Percentiles rank a stretch among this genome's conserved stretches.
Evolutionary conservation across 2,797 vertebrate species (phyloP).

Genomic region (Dendrocincla tyrannina): DNA sequence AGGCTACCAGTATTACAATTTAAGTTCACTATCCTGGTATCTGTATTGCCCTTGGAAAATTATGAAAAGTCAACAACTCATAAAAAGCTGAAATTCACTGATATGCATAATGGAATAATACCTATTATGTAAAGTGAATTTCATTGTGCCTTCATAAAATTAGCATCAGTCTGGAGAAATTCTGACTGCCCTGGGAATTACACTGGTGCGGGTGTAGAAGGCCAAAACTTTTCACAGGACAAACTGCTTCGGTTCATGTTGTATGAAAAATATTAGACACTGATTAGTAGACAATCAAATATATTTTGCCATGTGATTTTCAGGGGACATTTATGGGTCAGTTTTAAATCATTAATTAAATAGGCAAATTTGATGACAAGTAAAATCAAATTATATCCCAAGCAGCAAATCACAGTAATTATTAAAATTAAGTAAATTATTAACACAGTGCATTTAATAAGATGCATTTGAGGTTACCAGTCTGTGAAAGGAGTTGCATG

Average conservation of each 20-base stretch:
- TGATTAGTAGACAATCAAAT: neutral
- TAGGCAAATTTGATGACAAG: neutral
- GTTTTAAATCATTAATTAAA: neutral
- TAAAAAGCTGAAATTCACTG: neutral
- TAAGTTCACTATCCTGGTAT: neutral
- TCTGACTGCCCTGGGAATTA: neutral
- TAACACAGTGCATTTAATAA: neutral
- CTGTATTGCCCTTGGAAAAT: neutral
- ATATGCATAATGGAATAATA: neutral
- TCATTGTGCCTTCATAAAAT: neutral
- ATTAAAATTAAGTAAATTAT: slow-evolving; percentile 11
- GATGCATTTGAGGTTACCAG: neutral
- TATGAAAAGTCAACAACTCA: neutral
- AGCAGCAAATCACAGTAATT: neutral
- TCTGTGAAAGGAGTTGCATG: neutral
- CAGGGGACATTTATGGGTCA: neutral
- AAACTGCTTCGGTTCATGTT: slow-evolving; percentile 6
- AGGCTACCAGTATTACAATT: neutral
- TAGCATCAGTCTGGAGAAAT: neutral
- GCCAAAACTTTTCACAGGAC: slow-evolving; percentile 14
- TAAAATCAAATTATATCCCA: neutral
- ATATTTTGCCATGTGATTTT: neutral
- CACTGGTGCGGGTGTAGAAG: neutral
- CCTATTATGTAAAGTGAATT: neutral
- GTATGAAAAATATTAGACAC: neutral